phyloP scores from a whole-genome alignment of 2,888 invertebrate species.

The Euzetes globulus region DNA sequence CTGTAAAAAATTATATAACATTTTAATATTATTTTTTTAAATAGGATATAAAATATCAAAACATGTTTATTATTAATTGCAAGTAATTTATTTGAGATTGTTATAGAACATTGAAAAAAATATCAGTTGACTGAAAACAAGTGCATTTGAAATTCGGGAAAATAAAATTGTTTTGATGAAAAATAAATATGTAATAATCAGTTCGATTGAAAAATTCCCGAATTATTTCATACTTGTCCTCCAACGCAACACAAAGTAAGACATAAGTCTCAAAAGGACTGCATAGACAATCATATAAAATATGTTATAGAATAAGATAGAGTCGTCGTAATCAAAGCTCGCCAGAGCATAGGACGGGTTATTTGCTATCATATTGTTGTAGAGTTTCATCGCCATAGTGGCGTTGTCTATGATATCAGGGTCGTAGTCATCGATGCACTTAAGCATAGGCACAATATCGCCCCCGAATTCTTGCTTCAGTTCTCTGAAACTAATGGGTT shows the following conservation, averaged over 20 bases:
- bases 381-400: conserved; percentile 10
- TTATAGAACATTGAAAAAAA: no score
- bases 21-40: no score
- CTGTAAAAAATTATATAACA: no score
- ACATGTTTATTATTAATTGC: no score
- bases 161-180: no score
- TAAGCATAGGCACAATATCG: conserved; percentile 27
- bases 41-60: no score
- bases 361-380: conserved; percentile 21
- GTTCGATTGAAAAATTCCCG: no score
- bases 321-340: conserved; percentile 25
- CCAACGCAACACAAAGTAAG: conserved; percentile 47
- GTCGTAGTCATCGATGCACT: conserved; percentile 28
- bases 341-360: conserved; percentile 21
- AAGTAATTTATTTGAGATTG: no score
- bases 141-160: no score
- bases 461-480: conserved; percentile 30
- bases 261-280: conserved; percentile 10
- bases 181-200: no score
- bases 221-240: conserved; percentile 44
- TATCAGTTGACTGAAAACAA: no score
- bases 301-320: conserved; percentile 10
- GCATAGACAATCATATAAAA: conserved; percentile 15
- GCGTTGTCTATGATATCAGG: conserved; percentile 9
- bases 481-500: not conserved